Base-by-base conservation (phyloP, 2,113 vertebrate genomes). In the Triplophysa rosa region DNA sequence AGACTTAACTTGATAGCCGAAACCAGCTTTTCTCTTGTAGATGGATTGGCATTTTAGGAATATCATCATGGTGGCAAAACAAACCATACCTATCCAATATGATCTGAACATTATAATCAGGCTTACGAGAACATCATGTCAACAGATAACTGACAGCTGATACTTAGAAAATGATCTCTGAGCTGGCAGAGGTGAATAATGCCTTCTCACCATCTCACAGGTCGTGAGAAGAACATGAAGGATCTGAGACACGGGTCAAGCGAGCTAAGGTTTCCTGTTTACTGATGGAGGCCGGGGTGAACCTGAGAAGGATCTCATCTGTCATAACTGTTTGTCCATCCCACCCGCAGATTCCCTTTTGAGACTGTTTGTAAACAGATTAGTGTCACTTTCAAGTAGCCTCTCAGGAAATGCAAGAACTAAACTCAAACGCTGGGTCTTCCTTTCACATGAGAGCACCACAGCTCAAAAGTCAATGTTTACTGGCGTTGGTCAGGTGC, bases 301-400 rank as follows among this genome's bases (percentile, higher is more conserved):
- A 52, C 79, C 85, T 90, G 90, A 90, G 89, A 86, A 84, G 89
- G 86, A 81, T 45, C 85, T 86, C 88, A 93, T 91, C 91, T 94
- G 92, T 89, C 73, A 59, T 47, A 80, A 80, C 86, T 88, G 89
- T 90, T 85, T 84, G 66, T 0, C 80, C 23, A 42, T 59, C 8
- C 84, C 85, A 88, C 86, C 84, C 74, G 47, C 67, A 82, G 90
- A 88, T 81, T 77, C 66, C 77, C 69, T 85, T 82, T 85, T 78
- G 84, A 82, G 70, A 47, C 54, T 92, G 80, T 93, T 91, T 93
- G 89, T 89, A 88, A 90, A 91, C 82, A 90, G 84, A 82, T 91
- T 84, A 87, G 86, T 49, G 74, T 79, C 86, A 88, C 83, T 85
- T 82, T 66, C 86, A 90, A 81, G 86, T 80, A 64, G 42, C 29